Percentiles rank a stretch among this genome's conserved stretches.
Evolutionary conservation across 2,888 invertebrate genomes (phyloP).

Genomic region (Ennomos quercinarius): DNA sequence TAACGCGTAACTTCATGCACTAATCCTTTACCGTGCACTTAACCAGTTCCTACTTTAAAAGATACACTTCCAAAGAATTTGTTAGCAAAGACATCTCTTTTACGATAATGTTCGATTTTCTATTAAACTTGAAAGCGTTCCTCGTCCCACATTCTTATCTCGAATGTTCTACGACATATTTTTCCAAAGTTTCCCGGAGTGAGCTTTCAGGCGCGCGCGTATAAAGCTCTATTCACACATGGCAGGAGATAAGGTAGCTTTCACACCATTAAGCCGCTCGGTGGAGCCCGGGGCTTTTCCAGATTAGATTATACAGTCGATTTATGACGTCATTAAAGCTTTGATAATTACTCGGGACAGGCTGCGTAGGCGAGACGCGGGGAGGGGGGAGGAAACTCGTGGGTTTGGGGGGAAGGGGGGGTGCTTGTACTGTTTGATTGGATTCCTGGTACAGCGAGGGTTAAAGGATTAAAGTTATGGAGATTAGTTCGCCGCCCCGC

Average conservation of each 20-base stretch:
- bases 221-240: conserved; percentile 86
- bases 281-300: conserved; percentile 86
- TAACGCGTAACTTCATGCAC: conserved; percentile 30
- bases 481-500: conserved; percentile 85
- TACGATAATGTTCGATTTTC: conserved; percentile 86
- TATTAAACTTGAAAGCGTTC: conserved; percentile 85
- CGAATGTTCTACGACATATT: conserved; percentile 84
- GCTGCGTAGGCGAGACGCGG: conserved; percentile 80
- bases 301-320: conserved; percentile 87
- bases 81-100: conserved; percentile 83
- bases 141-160: conserved; percentile 85
- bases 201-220: conserved; percentile 83
- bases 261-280: conserved; percentile 85
- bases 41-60: conserved; percentile 56
- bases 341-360: conserved; percentile 87
- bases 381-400: conserved; percentile 56
- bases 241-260: conserved; percentile 85
- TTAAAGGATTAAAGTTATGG: conserved; percentile 86
- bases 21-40: conserved; percentile 41
- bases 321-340: conserved; percentile 86
- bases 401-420: conserved; percentile 52
- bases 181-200: conserved; percentile 85
- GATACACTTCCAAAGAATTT: conserved; percentile 78
- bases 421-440: conserved; percentile 85
- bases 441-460: conserved; percentile 84